Base-by-base conservation (phyloP, 2,888 invertebrate genomes). In the Malthinus seriepunctatus region DNA sequence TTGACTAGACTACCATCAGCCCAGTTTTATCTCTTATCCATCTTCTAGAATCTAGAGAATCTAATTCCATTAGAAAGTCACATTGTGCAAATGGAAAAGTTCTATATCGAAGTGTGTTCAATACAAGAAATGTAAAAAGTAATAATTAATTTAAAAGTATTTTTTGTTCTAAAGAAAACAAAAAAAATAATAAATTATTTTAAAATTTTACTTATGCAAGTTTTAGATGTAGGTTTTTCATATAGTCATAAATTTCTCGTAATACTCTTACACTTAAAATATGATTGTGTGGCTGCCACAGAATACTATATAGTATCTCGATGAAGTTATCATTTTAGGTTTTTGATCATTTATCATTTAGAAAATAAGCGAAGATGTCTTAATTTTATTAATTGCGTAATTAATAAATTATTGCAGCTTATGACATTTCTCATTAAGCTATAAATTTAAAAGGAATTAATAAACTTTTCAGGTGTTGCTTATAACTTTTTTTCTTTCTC, bases 221-320 rank as follows among this genome's bases (percentile, higher is more conserved):
- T 73, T 23, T 23, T 72, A 70, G 70, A 71, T 73, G 71, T 73
- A 71, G 72, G 71, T 71, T 73, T 71, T 69, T 65, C 64, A 63
- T 66, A 67, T 66, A 67, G 69, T 69, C 71, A 68, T 73, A 73
- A 73, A 73, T 73, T 72, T 50, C 56, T 49, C 47, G 62, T 70
- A 71, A 71, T 71, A 69, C 69, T 67, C 69, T 67, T 68, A 64
- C 63, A 65, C 62, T 69, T 66, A 68, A 70, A 69, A 69, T 68
- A 69, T 70, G 66, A 68, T 64, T 64, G 61, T 51, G 52, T 49
- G 52, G 50, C 56, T 48, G 59, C 52, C 56, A n/a, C n/a, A 57
- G 54, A 59, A 53, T 42, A 55, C 44, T 42, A 42, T 57, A 54
- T 57, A 62, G 53, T 53, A 62, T 50, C 56, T 65, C 62, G 69